A percentile compares a stretch with the other conserved stretches of the same genome.
These are phyloP conservation scores for Sporophila hypoxantha DNA, from an alignment of 2,113 vertebrate species.

Conservation along the genomic window DNA sequence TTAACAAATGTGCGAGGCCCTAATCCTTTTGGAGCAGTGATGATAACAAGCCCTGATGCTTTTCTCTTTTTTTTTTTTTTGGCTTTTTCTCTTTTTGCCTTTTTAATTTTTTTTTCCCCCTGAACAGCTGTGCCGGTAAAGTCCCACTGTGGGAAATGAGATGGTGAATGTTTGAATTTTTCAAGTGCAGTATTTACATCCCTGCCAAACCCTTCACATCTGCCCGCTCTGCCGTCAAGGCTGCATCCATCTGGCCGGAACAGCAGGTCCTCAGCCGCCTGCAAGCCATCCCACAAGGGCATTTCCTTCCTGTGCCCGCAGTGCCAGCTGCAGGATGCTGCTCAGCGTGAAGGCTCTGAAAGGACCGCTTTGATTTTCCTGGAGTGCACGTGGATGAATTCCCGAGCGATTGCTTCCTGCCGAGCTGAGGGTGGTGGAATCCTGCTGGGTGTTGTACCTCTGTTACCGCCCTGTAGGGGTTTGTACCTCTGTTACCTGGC, in stretches of 20 bases:
- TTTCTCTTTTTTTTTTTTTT: not conserved
- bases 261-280: constrained; percentile 36
- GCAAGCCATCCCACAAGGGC: constrained; percentile 18
- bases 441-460: not conserved
- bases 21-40: constrained; percentile 43
- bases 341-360: constrained; percentile 12
- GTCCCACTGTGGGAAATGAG: constrained; percentile 44
- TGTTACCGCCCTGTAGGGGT: not conserved
- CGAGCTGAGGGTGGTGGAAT: not conserved
- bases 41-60: not conserved
- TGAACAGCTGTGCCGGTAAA: constrained; percentile 1
- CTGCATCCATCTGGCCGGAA: constrained; percentile 43
- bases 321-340: constrained; percentile 43
- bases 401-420: not conserved
- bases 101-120: no score
- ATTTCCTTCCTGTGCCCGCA: constrained; percentile 25
- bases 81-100: not conserved
- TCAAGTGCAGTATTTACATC: constrained; percentile 38
- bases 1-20: constrained; percentile 27
- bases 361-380: not conserved
- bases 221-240: constrained; percentile 28
- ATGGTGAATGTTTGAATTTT: constrained; percentile 28
- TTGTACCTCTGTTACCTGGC: no score
- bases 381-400: not conserved
- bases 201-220: constrained; percentile 40